phyloP scores from a whole-genome alignment of 35 echinoderm and acorn worm species.

The Diadema setosum region DNA sequence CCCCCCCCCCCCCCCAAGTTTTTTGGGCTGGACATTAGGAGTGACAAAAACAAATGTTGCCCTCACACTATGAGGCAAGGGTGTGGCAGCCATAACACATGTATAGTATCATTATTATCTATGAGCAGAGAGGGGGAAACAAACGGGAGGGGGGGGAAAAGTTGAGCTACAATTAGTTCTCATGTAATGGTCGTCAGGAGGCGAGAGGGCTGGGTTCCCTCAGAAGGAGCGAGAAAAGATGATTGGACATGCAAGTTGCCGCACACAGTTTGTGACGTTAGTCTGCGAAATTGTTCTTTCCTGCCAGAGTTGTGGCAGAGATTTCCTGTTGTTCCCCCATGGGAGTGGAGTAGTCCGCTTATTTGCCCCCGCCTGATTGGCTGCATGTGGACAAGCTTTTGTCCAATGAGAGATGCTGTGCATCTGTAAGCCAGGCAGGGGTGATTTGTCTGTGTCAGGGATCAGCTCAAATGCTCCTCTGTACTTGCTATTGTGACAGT shows the following conservation, averaged over 20 bases:
- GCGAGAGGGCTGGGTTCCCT: too few relatives aligned
- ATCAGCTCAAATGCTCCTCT: not conserved
- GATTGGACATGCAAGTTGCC: not conserved
- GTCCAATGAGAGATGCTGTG: not conserved
- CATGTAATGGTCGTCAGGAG: not conserved
- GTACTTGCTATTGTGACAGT: not conserved
- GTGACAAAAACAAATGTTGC: not conserved
- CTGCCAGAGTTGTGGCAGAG: conserved; percentile 1
- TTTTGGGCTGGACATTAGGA: not conserved
- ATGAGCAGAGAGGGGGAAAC: not conserved
- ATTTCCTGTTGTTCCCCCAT: conserved; percentile 25
- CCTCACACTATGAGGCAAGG: not conserved
- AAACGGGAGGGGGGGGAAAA: not conserved
- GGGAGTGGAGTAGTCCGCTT: not conserved
- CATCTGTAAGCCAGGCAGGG: not conserved
- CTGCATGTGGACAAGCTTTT: not conserved
- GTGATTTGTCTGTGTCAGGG: not conserved
- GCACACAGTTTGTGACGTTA: conserved; percentile 1
- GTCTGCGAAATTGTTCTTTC: conserved; percentile 17
- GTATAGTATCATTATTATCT: not conserved
- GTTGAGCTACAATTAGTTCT: not conserved
- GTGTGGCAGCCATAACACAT: conserved; percentile 14
- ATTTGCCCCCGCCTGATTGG: not conserved
- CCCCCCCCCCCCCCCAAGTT: not conserved
- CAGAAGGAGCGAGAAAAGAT: not conserved